These are phyloP conservation scores for Dicentrarchus labrax DNA, from an alignment of 2,113 vertebrate species.

Conservation along the genomic window DNA sequence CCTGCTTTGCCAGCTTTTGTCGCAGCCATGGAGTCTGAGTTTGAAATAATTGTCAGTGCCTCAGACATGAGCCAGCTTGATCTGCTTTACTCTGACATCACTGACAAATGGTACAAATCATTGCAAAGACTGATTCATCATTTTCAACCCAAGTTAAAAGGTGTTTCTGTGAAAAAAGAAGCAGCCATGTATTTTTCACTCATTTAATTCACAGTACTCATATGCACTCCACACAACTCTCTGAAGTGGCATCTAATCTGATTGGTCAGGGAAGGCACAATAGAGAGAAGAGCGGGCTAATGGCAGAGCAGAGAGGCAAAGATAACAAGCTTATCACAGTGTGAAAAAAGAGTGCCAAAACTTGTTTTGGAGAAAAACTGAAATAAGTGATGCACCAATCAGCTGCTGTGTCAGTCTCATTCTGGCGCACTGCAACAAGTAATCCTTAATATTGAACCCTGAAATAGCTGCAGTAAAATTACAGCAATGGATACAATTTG, in stretches of 20 bases:
- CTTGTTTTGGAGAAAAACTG: slow-evolving; percentile 24
- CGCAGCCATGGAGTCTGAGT: slow-evolving; percentile 1
- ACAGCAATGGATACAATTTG: not conserved
- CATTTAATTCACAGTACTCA: slow-evolving; percentile 38
- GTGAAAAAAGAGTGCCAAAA: slow-evolving; percentile 17
- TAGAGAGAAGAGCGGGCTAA: slow-evolving; percentile 54
- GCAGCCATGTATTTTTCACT: slow-evolving; percentile 11
- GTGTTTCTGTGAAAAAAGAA: slow-evolving; percentile 17
- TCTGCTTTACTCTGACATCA: slow-evolving; percentile 40
- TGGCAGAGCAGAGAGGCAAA: slow-evolving; percentile 48
- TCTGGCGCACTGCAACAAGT: slow-evolving; percentile 6
- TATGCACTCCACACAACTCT: slow-evolving; percentile 38
- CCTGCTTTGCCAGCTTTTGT: slow-evolving; percentile 43
- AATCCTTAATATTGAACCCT: not conserved
- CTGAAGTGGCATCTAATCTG: slow-evolving; percentile 66
- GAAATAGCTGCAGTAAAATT: not conserved
- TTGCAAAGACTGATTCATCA: slow-evolving; percentile 34
- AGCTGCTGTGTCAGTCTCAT: not conserved
- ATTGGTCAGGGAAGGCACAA: slow-evolving; percentile 56
- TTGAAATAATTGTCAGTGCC: slow-evolving; percentile 32
- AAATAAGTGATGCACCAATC: slow-evolving; percentile 23
- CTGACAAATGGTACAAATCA: slow-evolving; percentile 41
- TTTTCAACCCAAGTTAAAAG: slow-evolving; percentile 43
- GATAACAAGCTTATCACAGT: slow-evolving; percentile 61
- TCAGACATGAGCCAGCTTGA: slow-evolving; percentile 39